phyloP scores from a whole-genome alignment of 2,113 vertebrate species.

The Propithecus coquereli region DNA sequence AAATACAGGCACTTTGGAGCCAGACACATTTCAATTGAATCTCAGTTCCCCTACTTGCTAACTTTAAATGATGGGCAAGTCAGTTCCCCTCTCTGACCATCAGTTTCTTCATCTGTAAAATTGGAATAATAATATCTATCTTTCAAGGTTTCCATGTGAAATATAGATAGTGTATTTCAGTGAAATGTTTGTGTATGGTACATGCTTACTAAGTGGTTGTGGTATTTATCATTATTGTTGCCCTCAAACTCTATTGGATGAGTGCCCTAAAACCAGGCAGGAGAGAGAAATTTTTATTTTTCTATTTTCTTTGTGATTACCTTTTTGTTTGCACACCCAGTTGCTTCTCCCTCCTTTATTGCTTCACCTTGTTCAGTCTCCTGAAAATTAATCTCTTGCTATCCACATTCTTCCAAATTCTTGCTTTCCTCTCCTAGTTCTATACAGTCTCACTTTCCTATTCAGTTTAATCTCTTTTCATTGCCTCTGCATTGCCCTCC shows the following conservation, averaged over 20 bases:
- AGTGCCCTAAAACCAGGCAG: not conserved
- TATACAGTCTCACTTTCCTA: not conserved
- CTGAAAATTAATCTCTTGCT: not conserved
- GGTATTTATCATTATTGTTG: not conserved
- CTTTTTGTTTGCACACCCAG: not conserved
- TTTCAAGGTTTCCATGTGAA: constrained; percentile 3
- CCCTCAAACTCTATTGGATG: not conserved
- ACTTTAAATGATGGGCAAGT: not conserved
- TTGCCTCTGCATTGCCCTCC: not conserved
- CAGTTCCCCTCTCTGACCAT: not conserved
- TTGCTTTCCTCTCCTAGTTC: not conserved
- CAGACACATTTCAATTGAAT: not conserved
- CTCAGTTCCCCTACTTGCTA: not conserved
- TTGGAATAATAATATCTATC: not conserved
- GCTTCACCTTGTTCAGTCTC: not conserved
- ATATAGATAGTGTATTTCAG: not conserved
- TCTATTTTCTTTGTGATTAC: not conserved
- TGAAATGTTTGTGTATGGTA: not conserved
- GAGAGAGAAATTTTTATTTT: not conserved
- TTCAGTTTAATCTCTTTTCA: not conserved
- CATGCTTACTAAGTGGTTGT: not conserved
- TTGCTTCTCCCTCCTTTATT: not conserved
- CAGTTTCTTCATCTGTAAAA: not conserved
- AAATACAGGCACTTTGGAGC: not conserved
- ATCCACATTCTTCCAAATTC: not conserved